Evolutionary conservation across 2,888 invertebrate genomes (phyloP), one percentile per base, ranked within the genome.

Genomic region (Tromatobia lineatoria): DNA sequence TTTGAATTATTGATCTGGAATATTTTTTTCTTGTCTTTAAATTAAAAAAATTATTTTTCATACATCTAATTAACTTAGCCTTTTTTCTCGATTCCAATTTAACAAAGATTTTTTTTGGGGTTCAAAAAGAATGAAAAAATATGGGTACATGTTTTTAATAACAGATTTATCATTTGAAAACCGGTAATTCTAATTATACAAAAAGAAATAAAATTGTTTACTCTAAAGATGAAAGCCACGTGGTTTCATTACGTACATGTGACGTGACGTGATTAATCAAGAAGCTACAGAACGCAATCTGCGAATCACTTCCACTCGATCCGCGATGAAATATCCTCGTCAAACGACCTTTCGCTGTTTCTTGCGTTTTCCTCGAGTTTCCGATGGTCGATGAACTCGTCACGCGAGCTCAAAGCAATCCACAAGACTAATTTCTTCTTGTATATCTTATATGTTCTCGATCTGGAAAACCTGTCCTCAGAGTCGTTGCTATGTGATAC

Each of bases 271-370:
- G 83, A 76, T 83, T 83, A n/a, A 75, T 80, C 75, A 29, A 83
- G 70, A 79, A 75, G 70, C 64, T 15, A 0, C 29, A 42, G 38
- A 11, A 59, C 47, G 47, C 45, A 18, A 64, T 45, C 54, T 50
- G 20, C 45, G 69, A 57, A 54, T 59, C 25, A 50, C 66, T 74
- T 76, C 54, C 67, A 45, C 25, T 71, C 13, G 64, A 64, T 50
- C 76, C 47, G 25, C 67, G 42, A 83, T 50, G 75, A 80, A 80
- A 38, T 75, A 66, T 75, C 66, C 79, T 71, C 70, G 75, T 20
- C 79, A 47, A 66, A 83, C 79, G 83, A 83, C 80, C 71, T 80
- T 83, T 83, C 80, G 83, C 71, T 80, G 76, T 83, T 75, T 71
- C 76, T 45, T 76, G 66, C 47, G 57, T 59, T 83, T 83, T 79